Evolutionary conservation across 2,888 invertebrate genomes (phyloP), one percentile per base, ranked within the genome.

Genomic region (Molorchus minor): DNA sequence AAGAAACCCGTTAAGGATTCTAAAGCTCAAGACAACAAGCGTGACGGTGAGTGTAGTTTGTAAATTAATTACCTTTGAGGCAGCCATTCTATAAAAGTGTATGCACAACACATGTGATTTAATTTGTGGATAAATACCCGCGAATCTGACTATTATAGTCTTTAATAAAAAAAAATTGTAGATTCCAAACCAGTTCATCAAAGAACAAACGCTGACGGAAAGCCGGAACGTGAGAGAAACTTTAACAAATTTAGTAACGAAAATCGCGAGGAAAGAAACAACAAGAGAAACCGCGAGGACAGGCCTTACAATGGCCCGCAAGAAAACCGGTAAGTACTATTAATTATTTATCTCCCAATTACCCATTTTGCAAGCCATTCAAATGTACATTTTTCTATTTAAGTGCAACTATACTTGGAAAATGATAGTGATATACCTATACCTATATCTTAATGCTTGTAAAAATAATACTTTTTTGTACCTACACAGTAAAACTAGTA

Each of bases 261-360:
- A 74, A 86, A 86, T 58, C 85, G 88, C 36, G 93, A 93, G 74
- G 90, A 90, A 76, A 86, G 92, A 65, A 88, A 89, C 72, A 90
- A 88, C 75, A 82, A 85, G 69, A 82, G 86, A 67, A 87, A 87
- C 77, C 83, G 90, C 75, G 84, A 90, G 81, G 85, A 87, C 77
- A 80, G 81, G 76, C 74, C 85, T 38, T 73, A 67, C 63, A 81
- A 80, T 69, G 81, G 81, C 68, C 75, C 79, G 64, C 68, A 75
- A 47, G 79, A 78, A 68, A 77, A 76, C 67, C 75, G 78, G 80
- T 79, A 66, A 74, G 75, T 78, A 12, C 38, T 16, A 10, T 71
- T 47, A 16, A 33, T 30, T 40, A 58, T 44, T 35, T 19, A 19
- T 29, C n/a, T 17, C 10, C 15, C 15, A 17, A n/a, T 15, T 20